Percentiles rank a stretch among this genome's conserved stretches.
phyloP scores from a whole-genome alignment of 2,113 vertebrate species.

The Phrynocephalus versicolor region DNA sequence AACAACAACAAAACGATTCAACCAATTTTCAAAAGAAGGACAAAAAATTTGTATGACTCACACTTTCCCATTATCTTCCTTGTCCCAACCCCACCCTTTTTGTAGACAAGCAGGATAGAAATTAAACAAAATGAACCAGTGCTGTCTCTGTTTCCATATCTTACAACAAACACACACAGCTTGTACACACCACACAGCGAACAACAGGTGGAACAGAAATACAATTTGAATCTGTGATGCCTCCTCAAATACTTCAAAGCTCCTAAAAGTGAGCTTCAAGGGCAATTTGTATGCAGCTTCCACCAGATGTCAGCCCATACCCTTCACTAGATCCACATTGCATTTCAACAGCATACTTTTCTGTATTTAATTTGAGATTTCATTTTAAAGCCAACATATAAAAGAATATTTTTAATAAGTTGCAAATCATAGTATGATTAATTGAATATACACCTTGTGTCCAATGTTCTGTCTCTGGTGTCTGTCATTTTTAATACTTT shows the following conservation, averaged over 20 bases:
- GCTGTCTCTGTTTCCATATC: not conserved
- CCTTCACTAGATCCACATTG: constrained; percentile 24
- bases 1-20: not conserved
- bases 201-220: not conserved
- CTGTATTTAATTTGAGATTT: not conserved
- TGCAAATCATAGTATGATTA: not conserved
- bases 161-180: not conserved
- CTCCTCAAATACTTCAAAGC: not conserved
- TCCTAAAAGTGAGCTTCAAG: not conserved
- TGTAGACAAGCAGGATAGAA: no score
- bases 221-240: not conserved
- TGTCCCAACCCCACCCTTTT: no score
- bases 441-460: not conserved
- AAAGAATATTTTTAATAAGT: not conserved
- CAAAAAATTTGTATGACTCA: not conserved
- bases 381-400: not conserved
- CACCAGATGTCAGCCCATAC: constrained; percentile 74
- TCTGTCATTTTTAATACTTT: not conserved
- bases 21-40: not conserved
- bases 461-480: not conserved
- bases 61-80: no score
- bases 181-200: not conserved
- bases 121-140: no score
- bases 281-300: constrained; percentile 24
- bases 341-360: not conserved